Conservation (phyloP, 2,888 invertebrate species). For the Cheilosia grossa region DNA sequence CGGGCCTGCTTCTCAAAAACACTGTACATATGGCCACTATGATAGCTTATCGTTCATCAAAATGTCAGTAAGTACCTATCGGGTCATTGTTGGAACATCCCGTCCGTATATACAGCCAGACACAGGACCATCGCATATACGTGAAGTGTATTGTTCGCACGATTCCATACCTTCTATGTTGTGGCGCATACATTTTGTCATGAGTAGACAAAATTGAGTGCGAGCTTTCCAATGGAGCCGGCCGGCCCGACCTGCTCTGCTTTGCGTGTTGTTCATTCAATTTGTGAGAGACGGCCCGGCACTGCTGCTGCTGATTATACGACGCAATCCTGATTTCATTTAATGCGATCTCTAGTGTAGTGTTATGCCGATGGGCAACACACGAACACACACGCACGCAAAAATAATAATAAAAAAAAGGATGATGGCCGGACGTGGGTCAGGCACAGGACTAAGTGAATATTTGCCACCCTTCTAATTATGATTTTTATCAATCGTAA, state of each 20-base stretch:
- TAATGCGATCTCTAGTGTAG: slow-evolving; percentile 68
- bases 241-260: slow-evolving; percentile 2
- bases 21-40: slow-evolving; percentile 68
- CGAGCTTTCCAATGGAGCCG: neutral
- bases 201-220: slow-evolving; percentile 45
- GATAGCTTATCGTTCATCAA: slow-evolving; percentile 75
- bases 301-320: slow-evolving; percentile 66
- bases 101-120: slow-evolving; percentile 41
- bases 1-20: slow-evolving; percentile 51
- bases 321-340: slow-evolving; percentile 71
- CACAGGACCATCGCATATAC: slow-evolving; percentile 47
- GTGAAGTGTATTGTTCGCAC: slow-evolving; percentile 59
- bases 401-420: neutral
- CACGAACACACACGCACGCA: neutral
- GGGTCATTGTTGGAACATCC: slow-evolving; percentile 72
- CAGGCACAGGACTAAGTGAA: slow-evolving; percentile 57
- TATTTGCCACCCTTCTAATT: slow-evolving; percentile 66
- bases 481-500: slow-evolving; percentile 74
- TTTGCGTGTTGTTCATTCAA: slow-evolving; percentile 70
- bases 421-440: slow-evolving; percentile 32
- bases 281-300: slow-evolving; percentile 58
- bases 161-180: slow-evolving; percentile 2
- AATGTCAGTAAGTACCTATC: slow-evolving; percentile 75
- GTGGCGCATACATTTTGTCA: slow-evolving; percentile 43
- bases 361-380: slow-evolving; percentile 38